Base-by-base conservation (phyloP, 2,797 vertebrate species). In the Macropodus opercularis region DNA sequence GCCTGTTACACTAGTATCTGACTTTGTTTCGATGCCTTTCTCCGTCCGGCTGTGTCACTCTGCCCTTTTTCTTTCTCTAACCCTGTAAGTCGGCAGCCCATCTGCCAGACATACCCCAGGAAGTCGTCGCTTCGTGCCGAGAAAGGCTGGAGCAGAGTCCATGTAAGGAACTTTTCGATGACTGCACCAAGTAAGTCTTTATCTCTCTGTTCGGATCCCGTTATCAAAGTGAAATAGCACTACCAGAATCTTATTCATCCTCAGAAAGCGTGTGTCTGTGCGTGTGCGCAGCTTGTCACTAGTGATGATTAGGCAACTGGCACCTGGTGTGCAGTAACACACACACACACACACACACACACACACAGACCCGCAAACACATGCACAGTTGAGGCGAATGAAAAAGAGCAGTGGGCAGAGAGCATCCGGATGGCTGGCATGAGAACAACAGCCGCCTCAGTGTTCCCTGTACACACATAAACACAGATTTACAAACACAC, bases 151-250 rank as follows among this genome's bases (percentile, higher is more conserved):
- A 94, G 75, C 90, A 94, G 83, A 92, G 72, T 74, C 94, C 94
- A 19, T 94, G 91, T 84, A 95, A 93, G 80, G 95, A 95, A 51
- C 85, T 94, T 79, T 98, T 97, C 69, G 88, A 94, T 71, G 94
- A 94, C 67, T 97, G 95, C 80, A 86, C 89, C 53, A 94, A 93
- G 96, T 98, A 86, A 84, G 92, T 76, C 61, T 66, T 34, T 8
- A n/a, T 50, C 40, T 31, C 27, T 63, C 10, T 52, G 23, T 27
- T n/a, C 54, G 36, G 56, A 69, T 0, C 32, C 55, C 10, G 24
- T 41, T 13, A n/a, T 77, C 53, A 42, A 38, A 72, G 40, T 50
- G 38, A 24, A 49, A 46, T 10, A 29, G 56, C 48, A 44, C 52
- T 51, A 70, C n/a, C 24, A 41, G 26, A 70, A 51, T 29, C 49